These are phyloP conservation scores for Tachypleus tridentatus DNA, from an alignment of 1,140 invertebrate species.

Conservation along the genomic window DNA sequence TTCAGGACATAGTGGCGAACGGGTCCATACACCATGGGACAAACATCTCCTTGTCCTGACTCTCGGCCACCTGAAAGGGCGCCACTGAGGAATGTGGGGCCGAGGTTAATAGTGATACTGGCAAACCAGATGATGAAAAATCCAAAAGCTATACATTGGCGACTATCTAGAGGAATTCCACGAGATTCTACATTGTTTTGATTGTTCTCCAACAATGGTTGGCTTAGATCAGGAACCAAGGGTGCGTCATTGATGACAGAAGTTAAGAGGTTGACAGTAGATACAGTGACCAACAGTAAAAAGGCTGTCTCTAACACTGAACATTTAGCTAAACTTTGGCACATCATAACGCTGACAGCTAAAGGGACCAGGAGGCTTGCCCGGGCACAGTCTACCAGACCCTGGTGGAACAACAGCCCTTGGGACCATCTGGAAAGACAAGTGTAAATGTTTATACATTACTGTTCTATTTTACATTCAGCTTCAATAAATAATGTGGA, in stretches of 20 bases:
- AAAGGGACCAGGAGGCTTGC: slow-evolving; percentile 66
- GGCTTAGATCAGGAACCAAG: slow-evolving; percentile 51
- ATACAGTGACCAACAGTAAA: slow-evolving; percentile 72
- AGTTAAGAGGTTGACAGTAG: slow-evolving; percentile 80
- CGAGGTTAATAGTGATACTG: slow-evolving; percentile 69
- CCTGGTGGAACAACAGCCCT: slow-evolving; percentile 72
- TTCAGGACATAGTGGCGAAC: slow-evolving; percentile 78
- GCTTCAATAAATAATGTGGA: too few species aligned
- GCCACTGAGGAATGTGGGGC: slow-evolving; percentile 74
- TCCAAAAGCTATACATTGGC: slow-evolving; percentile 77
- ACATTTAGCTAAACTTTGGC: slow-evolving; percentile 70
- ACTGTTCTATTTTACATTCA: too few species aligned
- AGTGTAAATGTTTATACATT: not conserved
- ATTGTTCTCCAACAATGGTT: slow-evolving; percentile 1
- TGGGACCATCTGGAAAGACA: slow-evolving; percentile 53
- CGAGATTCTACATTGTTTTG: slow-evolving; percentile 13
- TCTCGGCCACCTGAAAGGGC: slow-evolving; percentile 46
- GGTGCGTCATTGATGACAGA: slow-evolving; percentile 80
- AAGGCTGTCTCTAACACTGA: slow-evolving; percentile 81
- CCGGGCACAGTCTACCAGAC: slow-evolving; percentile 64
- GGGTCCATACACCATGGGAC: slow-evolving; percentile 57
- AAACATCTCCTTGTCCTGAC: slow-evolving; percentile 54
- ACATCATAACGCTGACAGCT: slow-evolving; percentile 66
- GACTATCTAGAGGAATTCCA: slow-evolving; percentile 43
- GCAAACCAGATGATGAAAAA: slow-evolving; percentile 86